Evolutionary conservation across 2,113 vertebrate species (phyloP).

Genomic region (Noctilio leporinus): DNA sequence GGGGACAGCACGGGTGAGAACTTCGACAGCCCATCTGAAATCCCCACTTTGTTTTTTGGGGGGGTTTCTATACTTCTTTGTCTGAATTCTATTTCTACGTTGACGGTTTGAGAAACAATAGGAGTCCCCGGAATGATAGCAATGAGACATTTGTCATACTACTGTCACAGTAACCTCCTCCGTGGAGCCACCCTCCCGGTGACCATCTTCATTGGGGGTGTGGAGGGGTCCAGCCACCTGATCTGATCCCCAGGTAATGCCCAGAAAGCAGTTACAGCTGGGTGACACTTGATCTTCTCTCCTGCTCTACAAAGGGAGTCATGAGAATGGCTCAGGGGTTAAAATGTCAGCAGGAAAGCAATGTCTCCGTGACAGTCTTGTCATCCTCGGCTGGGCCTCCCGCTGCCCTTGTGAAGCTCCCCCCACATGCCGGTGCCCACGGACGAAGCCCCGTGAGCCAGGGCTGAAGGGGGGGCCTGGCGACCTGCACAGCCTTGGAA

Average conservation of each 20-base stretch:
- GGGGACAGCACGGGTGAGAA: too few species aligned
- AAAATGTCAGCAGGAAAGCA: background rate
- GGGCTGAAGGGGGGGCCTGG: too few species aligned
- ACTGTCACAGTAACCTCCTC: background rate
- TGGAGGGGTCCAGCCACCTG: background rate
- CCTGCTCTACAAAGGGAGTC: background rate
- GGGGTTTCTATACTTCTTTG: background rate
- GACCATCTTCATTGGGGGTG: background rate
- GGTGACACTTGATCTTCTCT: background rate
- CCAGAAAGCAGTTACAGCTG: too few species aligned
- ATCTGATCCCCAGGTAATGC: background rate
- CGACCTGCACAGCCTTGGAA: background rate
- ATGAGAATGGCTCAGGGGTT: background rate
- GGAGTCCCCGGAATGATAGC: background rate
- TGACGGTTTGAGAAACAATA: background rate
- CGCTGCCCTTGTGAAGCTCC: background rate
- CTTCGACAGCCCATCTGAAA: background rate
- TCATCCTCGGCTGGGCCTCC: background rate
- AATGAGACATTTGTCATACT: background rate
- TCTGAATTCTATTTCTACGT: background rate
- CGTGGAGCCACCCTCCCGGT: too few species aligned
- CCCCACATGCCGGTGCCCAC: rapidly evolving
- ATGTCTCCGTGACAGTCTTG: background rate
- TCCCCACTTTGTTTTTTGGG: background rate
- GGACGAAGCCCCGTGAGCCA: background rate